Evolutionary conservation across 2,888 invertebrate species (phyloP), one percentile per base, ranked within the genome.

Genomic region (Perithous albicinctus): DNA sequence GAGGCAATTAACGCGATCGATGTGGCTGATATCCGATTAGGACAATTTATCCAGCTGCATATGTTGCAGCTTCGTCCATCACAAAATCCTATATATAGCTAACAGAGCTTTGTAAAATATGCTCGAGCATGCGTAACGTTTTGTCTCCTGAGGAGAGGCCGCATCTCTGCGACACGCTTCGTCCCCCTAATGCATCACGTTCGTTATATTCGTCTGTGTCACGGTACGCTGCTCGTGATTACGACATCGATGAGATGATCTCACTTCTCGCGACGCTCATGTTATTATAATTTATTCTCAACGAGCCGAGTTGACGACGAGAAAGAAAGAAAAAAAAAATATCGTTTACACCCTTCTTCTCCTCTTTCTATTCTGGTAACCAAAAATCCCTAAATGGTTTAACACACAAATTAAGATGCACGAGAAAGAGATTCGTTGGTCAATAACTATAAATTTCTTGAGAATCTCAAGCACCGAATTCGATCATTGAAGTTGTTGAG

Each of bases 231-330:
- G 78, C 76, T 72, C 84, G 75, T 75, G 86, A 86, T 89, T 90
- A 88, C 89, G 83, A 87, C 87, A 90, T 86, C 87, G 88, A 81
- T 87, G 89, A 59, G 29, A 88, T 90, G 82, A 82, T 79, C 82
- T 82, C 82, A 82, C 82, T 74, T 12, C 0, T 23, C 5, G 61
- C 72, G 64, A 26, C 26, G 51, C 74, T 70, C 69, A 66, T 35
- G 43, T n/a, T 78, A 87, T 84, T 67, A 63, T 78, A 72, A 76
- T 78, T 82, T 82, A 70, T 79, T 64, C 70, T 51, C 64, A 61
- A 38, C 43, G 38, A 70, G 32, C 29, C 56, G 56, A 70, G 29
- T 38, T 66, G 46, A 59, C 38, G 32, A 56, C 56, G 54, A 48
- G 38, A 64, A 74, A 63, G n/a, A n/a, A n/a, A n/a, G n/a, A n/a